phyloP scores from a whole-genome alignment of 2,888 invertebrate genomes.

The Andrena trimmerana region DNA sequence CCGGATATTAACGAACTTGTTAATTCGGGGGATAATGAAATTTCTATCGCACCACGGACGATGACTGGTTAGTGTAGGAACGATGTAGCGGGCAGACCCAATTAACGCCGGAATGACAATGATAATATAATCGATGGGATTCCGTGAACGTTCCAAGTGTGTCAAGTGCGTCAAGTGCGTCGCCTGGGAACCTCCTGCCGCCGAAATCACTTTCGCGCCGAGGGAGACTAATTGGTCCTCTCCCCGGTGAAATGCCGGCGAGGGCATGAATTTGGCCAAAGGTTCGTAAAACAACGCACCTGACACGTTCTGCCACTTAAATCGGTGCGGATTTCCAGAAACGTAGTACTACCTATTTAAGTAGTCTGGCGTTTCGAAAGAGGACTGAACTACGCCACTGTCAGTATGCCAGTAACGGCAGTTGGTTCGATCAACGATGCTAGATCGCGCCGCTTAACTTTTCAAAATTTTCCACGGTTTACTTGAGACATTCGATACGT shows the following conservation, averaged over 20 bases:
- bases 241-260: slow-evolving; percentile 46
- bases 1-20: too few species aligned
- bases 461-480: not conserved
- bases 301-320: not conserved
- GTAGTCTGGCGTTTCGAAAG: too few species aligned
- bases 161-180: slow-evolving; percentile 70
- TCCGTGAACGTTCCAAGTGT: slow-evolving; percentile 59
- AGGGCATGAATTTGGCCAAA: slow-evolving; percentile 60
- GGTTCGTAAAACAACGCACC: slow-evolving; percentile 63
- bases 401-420: too few species aligned
- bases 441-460: too few species aligned
- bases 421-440: too few species aligned
- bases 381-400: too few species aligned
- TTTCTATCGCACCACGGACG: too few species aligned
- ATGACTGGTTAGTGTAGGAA: not conserved
- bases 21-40: too few species aligned
- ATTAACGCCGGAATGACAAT: slow-evolving; percentile 17
- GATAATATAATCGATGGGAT: slow-evolving; percentile 53
- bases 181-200: slow-evolving; percentile 51
- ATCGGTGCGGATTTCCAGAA: not conserved
- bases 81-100: slow-evolving; percentile 23
- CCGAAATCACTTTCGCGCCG: slow-evolving; percentile 68
- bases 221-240: slow-evolving; percentile 72
- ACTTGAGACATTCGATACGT: not conserved
- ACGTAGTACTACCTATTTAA: too few species aligned